Percentiles rank a stretch among this genome's conserved stretches.
These are phyloP conservation scores for Arothron firmamentum DNA, from an alignment of 2,113 vertebrate genomes.

Conservation along the genomic window DNA sequence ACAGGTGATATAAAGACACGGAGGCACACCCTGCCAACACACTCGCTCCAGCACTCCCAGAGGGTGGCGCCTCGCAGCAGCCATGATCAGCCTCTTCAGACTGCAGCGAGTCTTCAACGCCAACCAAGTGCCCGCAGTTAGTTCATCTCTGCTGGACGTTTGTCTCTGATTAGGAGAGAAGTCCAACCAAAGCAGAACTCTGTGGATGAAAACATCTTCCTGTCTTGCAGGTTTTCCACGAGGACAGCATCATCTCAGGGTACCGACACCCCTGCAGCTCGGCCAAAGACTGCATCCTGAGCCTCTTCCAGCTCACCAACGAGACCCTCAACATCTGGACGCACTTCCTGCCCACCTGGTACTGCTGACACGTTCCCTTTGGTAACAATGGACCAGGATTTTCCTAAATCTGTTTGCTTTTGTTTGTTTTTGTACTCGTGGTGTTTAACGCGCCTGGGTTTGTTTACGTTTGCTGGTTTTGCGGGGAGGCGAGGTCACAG, in stretches of 20 bases:
- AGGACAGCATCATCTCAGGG: conserved; percentile 88
- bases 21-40: conserved; percentile 15
- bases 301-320: conserved; percentile 91
- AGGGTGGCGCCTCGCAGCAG: conserved; percentile 25
- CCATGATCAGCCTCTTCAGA: conserved; percentile 81
- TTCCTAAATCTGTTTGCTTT: neutral
- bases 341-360: conserved; percentile 90
- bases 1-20: conserved; percentile 30
- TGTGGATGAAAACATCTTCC: neutral
- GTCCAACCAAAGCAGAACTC: neutral
- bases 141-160: conserved; percentile 42
- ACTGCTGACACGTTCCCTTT: neutral
- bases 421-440: too few species aligned
- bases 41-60: conserved; percentile 23
- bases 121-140: conserved; percentile 89
- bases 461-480: too few species aligned
- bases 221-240: conserved; percentile 82
- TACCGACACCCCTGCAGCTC: conserved; percentile 88
- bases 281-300: conserved; percentile 84
- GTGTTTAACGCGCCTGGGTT: neutral
- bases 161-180: neutral
- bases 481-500: too few species aligned
- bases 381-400: neutral
- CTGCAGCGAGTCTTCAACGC: conserved; percentile 80
- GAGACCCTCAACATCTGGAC: conserved; percentile 98